phyloP scores from a whole-genome alignment of 2,113 vertebrate species.

The Oceanites oceanicus region DNA sequence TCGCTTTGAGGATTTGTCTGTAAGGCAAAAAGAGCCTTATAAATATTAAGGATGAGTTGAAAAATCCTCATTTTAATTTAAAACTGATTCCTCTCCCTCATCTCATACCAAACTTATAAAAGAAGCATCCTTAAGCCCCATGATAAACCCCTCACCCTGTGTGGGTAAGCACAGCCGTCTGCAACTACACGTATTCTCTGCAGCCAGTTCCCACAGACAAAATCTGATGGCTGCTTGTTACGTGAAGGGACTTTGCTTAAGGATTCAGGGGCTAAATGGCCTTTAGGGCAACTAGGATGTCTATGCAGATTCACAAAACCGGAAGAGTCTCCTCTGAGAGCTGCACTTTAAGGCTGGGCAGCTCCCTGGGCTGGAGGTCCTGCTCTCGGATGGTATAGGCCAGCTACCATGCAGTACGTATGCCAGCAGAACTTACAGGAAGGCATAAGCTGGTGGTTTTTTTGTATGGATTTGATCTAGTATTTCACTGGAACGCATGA shows the following conservation, averaged over 20 bases:
- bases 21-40: constrained; percentile 21
- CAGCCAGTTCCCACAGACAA: constrained; percentile 16
- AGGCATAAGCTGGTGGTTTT: background rate
- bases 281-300: background rate
- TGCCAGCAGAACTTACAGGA: background rate
- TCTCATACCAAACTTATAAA: background rate
- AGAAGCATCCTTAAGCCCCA: background rate
- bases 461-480: background rate
- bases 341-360: background rate
- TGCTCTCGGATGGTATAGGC: rapidly evolving
- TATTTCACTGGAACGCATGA: background rate
- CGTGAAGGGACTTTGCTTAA: background rate
- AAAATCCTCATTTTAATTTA: constrained; percentile 54
- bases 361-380: background rate
- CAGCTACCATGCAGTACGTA: background rate
- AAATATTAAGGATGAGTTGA: background rate
- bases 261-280: background rate
- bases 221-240: background rate
- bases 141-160: background rate
- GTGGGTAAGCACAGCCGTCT: background rate
- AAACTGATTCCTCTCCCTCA: background rate
- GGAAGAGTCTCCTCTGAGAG: background rate
- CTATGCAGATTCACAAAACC: background rate
- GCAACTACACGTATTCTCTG: background rate
- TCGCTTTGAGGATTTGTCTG: constrained; percentile 7